A percentile compares a stretch with the other conserved stretches of the same genome.
phyloP scores from a whole-genome alignment of 2,113 vertebrate genomes.

The Clarias magur region DNA sequence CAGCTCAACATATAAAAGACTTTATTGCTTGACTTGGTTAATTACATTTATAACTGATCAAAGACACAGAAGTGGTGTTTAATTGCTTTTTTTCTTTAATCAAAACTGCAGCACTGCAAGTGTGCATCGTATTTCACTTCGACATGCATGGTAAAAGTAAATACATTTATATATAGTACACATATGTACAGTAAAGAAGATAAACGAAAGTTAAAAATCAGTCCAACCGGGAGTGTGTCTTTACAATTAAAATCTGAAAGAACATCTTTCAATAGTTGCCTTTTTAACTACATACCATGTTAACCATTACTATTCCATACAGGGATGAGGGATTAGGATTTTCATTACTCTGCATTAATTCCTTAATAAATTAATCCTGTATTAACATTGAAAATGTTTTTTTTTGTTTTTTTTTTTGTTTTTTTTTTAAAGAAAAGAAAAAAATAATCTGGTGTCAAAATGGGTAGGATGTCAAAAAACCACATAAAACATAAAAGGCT shows the following conservation, averaged over 20 bases:
- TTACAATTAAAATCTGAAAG: slow-evolving; percentile 54
- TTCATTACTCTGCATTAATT: slow-evolving; percentile 58
- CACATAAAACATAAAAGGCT: background rate
- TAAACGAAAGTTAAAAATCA: slow-evolving; percentile 61
- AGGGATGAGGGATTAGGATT: slow-evolving; percentile 17
- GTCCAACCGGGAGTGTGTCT: slow-evolving; percentile 72
- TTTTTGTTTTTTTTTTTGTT: no score
- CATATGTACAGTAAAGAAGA: slow-evolving; percentile 75
- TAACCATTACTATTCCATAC: slow-evolving; percentile 2
- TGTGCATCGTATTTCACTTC: slow-evolving; percentile 78
- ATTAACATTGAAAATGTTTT: slow-evolving; percentile 38
- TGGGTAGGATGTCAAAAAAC: slow-evolving; percentile 7
- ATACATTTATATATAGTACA: slow-evolving; percentile 78
- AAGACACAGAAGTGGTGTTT: slow-evolving; percentile 18
- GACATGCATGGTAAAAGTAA: slow-evolving; percentile 82
- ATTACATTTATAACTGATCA: slow-evolving; percentile 8
- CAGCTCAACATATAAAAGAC: slow-evolving; percentile 11
- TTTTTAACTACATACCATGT: slow-evolving; percentile 31
- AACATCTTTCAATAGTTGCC: slow-evolving; percentile 50
- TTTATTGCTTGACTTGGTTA: slow-evolving; percentile 23
- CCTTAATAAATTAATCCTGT: slow-evolving; percentile 64
- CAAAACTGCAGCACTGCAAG: slow-evolving; percentile 77
- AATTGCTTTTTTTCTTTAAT: slow-evolving; percentile 74
- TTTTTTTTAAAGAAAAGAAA: background rate
- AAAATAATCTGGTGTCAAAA: slow-evolving; percentile 13